Conservation (phyloP, 2,113 vertebrate genomes). For the Nicator chloris region DNA sequence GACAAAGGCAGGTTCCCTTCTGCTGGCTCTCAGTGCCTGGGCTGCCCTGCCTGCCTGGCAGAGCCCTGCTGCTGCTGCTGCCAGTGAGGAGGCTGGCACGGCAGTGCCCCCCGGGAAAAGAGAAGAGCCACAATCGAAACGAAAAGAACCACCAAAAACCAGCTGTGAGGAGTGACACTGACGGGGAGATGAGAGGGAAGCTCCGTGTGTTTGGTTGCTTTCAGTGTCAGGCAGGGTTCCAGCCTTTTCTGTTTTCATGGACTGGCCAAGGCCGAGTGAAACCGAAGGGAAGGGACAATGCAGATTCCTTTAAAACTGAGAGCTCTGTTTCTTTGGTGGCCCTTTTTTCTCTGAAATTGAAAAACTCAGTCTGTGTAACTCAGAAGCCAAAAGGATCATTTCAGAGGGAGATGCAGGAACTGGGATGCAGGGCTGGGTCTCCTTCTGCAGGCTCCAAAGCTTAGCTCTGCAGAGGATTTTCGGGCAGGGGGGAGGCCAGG, state of each 20-base stretch:
- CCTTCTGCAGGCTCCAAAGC: neutral
- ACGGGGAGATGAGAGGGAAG: neutral
- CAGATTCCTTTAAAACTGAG: neutral
- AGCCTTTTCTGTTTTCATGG: neutral
- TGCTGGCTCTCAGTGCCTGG: neutral
- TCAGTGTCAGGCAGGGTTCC: neutral
- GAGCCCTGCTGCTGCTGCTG: neutral
- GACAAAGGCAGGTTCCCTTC: neutral
- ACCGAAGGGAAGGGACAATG: neutral
- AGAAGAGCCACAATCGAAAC: too few species aligned
- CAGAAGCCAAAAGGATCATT: neutral
- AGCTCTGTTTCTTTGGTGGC: neutral
- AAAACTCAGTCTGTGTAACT: neutral
- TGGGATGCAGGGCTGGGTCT: neutral
- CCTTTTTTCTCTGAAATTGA: neutral
- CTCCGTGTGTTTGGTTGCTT: neutral
- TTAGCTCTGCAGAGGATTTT: neutral
- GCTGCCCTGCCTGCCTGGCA: neutral
- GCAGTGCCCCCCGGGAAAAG: neutral
- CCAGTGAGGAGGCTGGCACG: neutral
- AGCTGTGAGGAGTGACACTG: neutral
- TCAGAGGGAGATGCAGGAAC: neutral
- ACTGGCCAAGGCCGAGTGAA: accelerated
- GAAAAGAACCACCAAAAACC: neutral
- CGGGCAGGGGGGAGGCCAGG: neutral